Evolutionary conservation across 2,797 vertebrate species (phyloP).

Genomic region (Argentina silus): DNA sequence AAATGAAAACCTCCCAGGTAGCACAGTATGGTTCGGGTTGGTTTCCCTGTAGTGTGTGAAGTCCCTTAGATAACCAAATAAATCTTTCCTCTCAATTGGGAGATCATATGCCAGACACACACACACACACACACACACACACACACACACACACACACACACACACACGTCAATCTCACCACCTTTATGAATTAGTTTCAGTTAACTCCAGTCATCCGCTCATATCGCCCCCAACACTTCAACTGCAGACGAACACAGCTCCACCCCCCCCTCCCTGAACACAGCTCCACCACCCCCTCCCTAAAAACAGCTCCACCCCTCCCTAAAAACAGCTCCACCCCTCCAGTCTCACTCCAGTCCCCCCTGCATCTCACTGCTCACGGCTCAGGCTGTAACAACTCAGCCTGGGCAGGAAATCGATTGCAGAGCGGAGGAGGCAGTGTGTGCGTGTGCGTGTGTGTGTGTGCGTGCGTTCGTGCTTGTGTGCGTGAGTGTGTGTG

Average conservation of each 20-base stretch:
- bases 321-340: constrained; percentile 3
- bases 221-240: neutral
- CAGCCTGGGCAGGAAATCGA: constrained; percentile 66
- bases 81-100: too few species aligned
- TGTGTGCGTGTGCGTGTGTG: constrained; percentile 16
- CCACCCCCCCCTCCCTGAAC: constrained; percentile 28
- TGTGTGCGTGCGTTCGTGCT: neutral
- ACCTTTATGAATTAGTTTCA: too few species aligned
- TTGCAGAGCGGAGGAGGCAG: constrained; percentile 43
- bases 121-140: too few species aligned
- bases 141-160: too few species aligned
- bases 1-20: too few species aligned
- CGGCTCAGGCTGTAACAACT: constrained; percentile 55
- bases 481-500: neutral
- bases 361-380: constrained; percentile 32
- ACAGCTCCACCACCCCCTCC: neutral
- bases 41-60: too few species aligned
- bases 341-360: constrained; percentile 14
- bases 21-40: too few species aligned
- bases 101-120: too few species aligned
- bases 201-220: too few species aligned
- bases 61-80: too few species aligned
- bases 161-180: too few species aligned
- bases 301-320: neutral
- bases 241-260: constrained; percentile 13